Evolutionary conservation across 2,797 vertebrate genomes (phyloP).

Genomic region (Rhinophrynus dorsalis): DNA sequence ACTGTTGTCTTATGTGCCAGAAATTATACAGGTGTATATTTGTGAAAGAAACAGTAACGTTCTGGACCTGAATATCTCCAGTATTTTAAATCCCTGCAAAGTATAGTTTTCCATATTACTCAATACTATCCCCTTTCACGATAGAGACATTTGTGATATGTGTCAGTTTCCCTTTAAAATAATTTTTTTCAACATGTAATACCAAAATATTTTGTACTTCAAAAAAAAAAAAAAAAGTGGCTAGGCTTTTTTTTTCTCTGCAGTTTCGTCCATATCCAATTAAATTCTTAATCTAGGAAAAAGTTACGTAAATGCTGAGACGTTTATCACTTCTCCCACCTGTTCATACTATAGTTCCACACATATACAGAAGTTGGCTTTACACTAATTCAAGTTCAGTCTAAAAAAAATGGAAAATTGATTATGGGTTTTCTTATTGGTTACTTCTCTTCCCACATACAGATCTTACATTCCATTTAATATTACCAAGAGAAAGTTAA

Average conservation of each 20-base stretch:
- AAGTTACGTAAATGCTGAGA: background rate
- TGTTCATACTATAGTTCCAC: background rate
- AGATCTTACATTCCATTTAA: conserved; percentile 48
- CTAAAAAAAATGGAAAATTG: conserved; percentile 46
- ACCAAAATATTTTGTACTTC: background rate
- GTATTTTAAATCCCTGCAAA: too few species aligned
- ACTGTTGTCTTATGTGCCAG: too few species aligned
- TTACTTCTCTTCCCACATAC: conserved; percentile 40
- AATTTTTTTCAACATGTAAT: background rate
- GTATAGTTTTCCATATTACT: too few species aligned
- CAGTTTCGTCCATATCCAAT: conserved; percentile 26
- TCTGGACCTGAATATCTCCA: too few species aligned
- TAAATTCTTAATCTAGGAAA: conserved; percentile 22
- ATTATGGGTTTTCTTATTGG: conserved; percentile 46
- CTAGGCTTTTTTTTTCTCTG: background rate
- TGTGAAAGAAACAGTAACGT: too few species aligned
- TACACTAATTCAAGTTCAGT: conserved; percentile 37
- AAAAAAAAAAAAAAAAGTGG: background rate
- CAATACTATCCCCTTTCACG: too few species aligned
- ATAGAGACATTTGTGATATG: too few species aligned
- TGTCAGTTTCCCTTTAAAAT: background rate
- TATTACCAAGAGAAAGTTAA: conserved; percentile 34
- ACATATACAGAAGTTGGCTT: conserved; percentile 19
- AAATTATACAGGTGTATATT: too few species aligned
- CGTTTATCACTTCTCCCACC: conserved; percentile 24